These are phyloP conservation scores for Gobio gobio DNA, from an alignment of 2,113 vertebrate species.

Conservation along the genomic window DNA sequence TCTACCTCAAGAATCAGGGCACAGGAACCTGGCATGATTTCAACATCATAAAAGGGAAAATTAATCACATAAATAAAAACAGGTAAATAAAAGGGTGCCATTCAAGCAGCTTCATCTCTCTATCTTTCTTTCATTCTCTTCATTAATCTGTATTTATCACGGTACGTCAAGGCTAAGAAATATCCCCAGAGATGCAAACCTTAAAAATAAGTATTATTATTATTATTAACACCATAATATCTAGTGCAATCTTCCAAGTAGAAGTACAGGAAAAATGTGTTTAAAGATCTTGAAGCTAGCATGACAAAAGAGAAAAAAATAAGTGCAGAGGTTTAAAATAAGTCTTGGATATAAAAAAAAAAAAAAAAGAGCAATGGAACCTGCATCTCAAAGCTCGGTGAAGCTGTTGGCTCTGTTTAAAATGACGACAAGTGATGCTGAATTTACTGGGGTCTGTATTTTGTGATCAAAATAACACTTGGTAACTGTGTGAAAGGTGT, in stretches of 20 bases:
- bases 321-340: conserved; percentile 43
- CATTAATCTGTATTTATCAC: conserved; percentile 5
- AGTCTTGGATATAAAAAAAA: conserved; percentile 28
- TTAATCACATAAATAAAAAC: conserved; percentile 16
- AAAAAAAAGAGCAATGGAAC: conserved; percentile 49
- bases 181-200: conserved; percentile 57
- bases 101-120: conserved; percentile 54
- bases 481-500: conserved; percentile 40
- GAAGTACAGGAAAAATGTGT: conserved; percentile 34
- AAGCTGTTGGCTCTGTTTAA: conserved; percentile 47
- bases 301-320: conserved; percentile 41
- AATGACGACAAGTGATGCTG: conserved; percentile 51
- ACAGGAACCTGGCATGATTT: background rate
- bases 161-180: conserved; percentile 50
- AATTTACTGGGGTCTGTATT: conserved; percentile 42
- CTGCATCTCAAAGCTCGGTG: conserved; percentile 62
- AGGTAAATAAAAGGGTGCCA: conserved; percentile 11
- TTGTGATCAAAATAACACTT: conserved; percentile 38
- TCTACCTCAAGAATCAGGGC: conserved; percentile 12
- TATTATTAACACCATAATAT: conserved; percentile 60
- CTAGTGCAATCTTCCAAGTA: conserved; percentile 64
- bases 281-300: conserved; percentile 48
- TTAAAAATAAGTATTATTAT: conserved; percentile 42
- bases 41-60: background rate
- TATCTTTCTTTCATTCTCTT: conserved; percentile 39